Evolutionary conservation across 2,888 invertebrate genomes (phyloP).

Genomic region (Zelleria hepariella): DNA sequence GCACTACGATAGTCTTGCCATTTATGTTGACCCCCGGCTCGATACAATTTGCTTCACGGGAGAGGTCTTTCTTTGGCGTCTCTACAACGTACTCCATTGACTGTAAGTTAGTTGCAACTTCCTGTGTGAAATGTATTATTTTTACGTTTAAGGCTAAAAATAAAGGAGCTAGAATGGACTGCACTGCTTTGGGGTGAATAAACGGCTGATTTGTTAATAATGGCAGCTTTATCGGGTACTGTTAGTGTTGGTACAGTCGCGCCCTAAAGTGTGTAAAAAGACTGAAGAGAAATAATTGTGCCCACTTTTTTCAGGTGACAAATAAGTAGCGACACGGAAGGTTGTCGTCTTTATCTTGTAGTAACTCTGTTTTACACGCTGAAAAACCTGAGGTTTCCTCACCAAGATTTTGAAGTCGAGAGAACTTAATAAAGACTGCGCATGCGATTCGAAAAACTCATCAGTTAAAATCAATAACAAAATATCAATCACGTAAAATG

Average conservation of each 20-base stretch:
- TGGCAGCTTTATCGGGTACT: background rate
- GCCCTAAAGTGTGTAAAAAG: background rate
- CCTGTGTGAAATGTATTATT: background rate
- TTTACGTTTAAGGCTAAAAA: background rate
- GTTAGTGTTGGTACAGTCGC: background rate
- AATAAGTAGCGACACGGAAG: too few species aligned
- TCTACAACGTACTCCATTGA: background rate
- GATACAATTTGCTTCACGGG: background rate
- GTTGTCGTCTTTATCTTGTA: too few species aligned
- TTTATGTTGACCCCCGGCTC: background rate
- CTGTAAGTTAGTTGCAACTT: background rate
- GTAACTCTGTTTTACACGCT: too few species aligned
- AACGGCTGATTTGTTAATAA: background rate
- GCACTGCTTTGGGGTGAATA: background rate
- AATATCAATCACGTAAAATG: background rate
- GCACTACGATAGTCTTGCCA: background rate
- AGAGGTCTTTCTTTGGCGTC: background rate
- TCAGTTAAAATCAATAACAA: background rate
- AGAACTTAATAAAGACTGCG: too few species aligned
- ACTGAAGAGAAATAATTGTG: background rate
- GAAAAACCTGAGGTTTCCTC: too few species aligned
- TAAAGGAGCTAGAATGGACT: too few species aligned
- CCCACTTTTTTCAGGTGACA: too few species aligned
- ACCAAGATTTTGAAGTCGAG: too few species aligned
- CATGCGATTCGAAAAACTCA: too few species aligned